These are phyloP conservation scores for Drosophila sucinea DNA, from an alignment of 1,140 invertebrate species.

Conservation along the genomic window DNA sequence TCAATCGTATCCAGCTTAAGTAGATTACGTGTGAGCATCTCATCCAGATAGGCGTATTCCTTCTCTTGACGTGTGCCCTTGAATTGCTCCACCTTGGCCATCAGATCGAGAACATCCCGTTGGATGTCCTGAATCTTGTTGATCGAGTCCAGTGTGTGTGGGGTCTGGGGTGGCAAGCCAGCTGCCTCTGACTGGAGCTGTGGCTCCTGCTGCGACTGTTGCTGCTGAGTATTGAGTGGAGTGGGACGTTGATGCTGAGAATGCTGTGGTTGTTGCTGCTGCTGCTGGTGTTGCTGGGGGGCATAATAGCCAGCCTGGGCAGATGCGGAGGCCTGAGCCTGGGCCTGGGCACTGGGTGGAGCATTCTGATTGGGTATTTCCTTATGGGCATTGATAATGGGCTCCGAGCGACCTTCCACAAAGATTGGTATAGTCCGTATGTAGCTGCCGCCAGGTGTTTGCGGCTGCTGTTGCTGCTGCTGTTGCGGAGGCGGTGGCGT, in stretches of 20 bases:
- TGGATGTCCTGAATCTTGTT: conserved; percentile 91
- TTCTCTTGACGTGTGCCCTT: conserved; percentile 90
- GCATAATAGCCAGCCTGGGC: conserved; percentile 64
- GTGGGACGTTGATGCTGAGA: conserved; percentile 68
- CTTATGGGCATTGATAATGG: conserved; percentile 86
- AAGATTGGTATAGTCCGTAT: conserved; percentile 94
- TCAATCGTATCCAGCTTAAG: conserved; percentile 96
- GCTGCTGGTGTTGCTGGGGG: conserved; percentile 77
- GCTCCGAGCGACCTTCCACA: conserved; percentile 91
- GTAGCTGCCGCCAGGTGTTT: conserved; percentile 72
- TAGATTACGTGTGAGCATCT: conserved; percentile 96
- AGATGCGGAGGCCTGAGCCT: conserved; percentile 79
- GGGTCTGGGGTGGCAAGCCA: conserved; percentile 79
- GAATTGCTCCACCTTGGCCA: conserved; percentile 91
- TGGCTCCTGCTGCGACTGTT: conserved; percentile 44
- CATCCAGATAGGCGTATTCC: conserved; percentile 94
- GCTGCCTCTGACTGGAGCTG: conserved; percentile 41
- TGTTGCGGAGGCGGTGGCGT: conserved; percentile 68
- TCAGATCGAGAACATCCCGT: conserved; percentile 90
- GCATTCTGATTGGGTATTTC: conserved; percentile 81
- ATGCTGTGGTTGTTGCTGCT: conserved; percentile 42
- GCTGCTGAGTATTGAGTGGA: conserved; percentile 81
- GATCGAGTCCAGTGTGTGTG: conserved; percentile 87
- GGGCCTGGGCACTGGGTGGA: conserved; percentile 79
- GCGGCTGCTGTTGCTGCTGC: conserved; percentile 76